Conservation (phyloP, 2,888 invertebrate genomes). For the Calephelis perditalis region DNA sequence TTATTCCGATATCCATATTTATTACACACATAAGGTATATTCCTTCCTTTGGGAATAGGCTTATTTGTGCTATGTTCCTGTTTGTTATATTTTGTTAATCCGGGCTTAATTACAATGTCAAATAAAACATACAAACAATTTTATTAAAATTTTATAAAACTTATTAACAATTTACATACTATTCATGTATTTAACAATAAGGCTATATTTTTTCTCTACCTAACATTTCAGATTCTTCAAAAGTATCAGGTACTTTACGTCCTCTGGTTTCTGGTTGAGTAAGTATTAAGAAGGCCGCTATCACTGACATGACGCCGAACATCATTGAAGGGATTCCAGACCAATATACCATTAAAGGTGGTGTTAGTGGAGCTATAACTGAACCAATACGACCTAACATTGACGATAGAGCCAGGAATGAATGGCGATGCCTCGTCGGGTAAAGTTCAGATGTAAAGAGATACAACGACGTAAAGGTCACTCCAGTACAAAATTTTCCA, state of each 20-base stretch:
- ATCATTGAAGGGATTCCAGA: slow-evolving; percentile 59
- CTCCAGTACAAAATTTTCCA: slow-evolving; percentile 81
- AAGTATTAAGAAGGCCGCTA: slow-evolving; percentile 54
- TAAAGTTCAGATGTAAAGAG: slow-evolving; percentile 85
- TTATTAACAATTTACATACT: neutral
- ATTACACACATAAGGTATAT: too few species aligned
- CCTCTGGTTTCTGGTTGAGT: slow-evolving; percentile 65
- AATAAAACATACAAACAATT: too few species aligned
- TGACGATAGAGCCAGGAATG: slow-evolving; percentile 82
- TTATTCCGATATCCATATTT: too few species aligned
- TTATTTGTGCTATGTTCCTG: too few species aligned
- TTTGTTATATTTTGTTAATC: too few species aligned
- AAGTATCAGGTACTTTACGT: slow-evolving; percentile 59
- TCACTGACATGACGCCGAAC: slow-evolving; percentile 56
- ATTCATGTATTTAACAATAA: neutral
- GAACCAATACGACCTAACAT: slow-evolving; percentile 85
- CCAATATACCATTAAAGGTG: slow-evolving; percentile 77
- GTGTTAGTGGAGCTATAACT: slow-evolving; percentile 83
- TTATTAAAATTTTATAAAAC: neutral
- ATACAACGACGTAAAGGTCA: slow-evolving; percentile 81
- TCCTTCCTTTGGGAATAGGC: too few species aligned
- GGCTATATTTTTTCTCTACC: slow-evolving; percentile 35
- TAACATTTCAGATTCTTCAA: slow-evolving; percentile 64
- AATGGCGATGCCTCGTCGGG: slow-evolving; percentile 83
- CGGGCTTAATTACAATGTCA: too few species aligned